Evolutionary conservation across 2,888 invertebrate species (phyloP).

Genomic region (Perithous albicinctus): DNA sequence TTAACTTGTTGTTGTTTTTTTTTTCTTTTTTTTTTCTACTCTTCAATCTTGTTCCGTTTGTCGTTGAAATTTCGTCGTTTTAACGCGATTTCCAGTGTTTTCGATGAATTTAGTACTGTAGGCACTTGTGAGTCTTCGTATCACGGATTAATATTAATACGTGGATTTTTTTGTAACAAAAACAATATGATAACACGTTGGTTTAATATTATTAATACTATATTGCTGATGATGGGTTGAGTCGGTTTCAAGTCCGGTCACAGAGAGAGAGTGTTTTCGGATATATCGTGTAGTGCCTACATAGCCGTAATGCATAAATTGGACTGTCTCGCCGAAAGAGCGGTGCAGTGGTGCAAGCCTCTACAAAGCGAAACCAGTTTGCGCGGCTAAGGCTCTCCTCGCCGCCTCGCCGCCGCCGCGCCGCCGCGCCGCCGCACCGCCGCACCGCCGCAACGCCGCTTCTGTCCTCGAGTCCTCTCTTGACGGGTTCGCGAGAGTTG

Average conservation of each 20-base stretch:
- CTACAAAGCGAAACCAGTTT: conserved; percentile 84
- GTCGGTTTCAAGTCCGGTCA: conserved; percentile 63
- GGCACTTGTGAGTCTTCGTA: conserved; percentile 78
- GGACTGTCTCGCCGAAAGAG: conserved; percentile 84
- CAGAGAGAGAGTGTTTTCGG: conserved; percentile 70
- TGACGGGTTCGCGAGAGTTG: conserved; percentile 67
- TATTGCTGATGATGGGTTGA: conserved; percentile 62
- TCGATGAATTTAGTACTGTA: conserved; percentile 79
- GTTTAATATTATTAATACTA: not conserved
- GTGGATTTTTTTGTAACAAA: not conserved
- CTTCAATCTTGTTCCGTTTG: not conserved
- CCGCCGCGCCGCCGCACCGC: too few relatives aligned
- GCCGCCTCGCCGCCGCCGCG: too few relatives aligned
- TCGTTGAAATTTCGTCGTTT: conserved; percentile 27
- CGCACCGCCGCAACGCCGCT: conserved; percentile 33
- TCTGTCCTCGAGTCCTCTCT: conserved; percentile 30
- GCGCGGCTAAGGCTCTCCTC: conserved; percentile 69
- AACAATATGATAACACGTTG: conserved; percentile 15
- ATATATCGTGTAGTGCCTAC: conserved; percentile 83
- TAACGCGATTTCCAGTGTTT: conserved; percentile 56
- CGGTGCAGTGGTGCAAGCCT: conserved; percentile 84
- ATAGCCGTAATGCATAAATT: conserved; percentile 85
- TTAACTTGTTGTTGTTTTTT: not conserved
- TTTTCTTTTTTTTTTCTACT: not conserved
- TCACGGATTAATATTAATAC: conserved; percentile 21